Percentiles rank a stretch among this genome's conserved stretches.
Evolutionary conservation across 2,888 invertebrate species (phyloP).

Genomic region (Eurois occulta): DNA sequence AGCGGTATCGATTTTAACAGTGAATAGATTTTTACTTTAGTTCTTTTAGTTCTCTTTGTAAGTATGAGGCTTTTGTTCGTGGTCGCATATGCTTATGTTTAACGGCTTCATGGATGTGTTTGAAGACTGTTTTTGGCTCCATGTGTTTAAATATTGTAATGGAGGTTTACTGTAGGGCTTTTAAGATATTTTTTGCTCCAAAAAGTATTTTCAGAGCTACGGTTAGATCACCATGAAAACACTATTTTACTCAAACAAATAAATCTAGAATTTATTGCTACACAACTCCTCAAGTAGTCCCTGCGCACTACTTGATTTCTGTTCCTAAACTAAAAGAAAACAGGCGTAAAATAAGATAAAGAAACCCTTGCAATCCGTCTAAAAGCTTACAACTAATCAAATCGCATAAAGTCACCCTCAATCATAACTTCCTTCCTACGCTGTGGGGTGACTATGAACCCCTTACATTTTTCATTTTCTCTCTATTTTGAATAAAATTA

Average conservation of each 20-base stretch:
- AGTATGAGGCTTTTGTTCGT: conserved; percentile 48
- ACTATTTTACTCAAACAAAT: conserved; percentile 1
- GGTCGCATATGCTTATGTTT: conserved; percentile 11
- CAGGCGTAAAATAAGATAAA: conserved; percentile 44
- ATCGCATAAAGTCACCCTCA: conserved; percentile 79
- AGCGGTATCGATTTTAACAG: conserved; percentile 85
- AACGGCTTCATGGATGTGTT: not conserved
- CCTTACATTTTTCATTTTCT: conserved; percentile 74
- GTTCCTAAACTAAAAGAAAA: conserved; percentile 5
- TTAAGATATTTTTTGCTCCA: no score
- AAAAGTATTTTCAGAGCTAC: not conserved
- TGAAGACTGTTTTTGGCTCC: not conserved
- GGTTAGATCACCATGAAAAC: not conserved
- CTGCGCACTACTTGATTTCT: conserved; percentile 13
- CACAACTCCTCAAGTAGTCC: conserved; percentile 4
- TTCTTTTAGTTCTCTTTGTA: conserved; percentile 65
- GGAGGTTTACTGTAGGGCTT: not conserved
- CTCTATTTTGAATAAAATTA: conserved; percentile 78
- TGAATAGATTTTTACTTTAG: conserved; percentile 85
- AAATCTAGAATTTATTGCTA: conserved; percentile 16
- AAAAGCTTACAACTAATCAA: conserved; percentile 76
- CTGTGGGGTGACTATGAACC: conserved; percentile 67
- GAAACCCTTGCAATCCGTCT: conserved; percentile 67
- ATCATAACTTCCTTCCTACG: conserved; percentile 78
- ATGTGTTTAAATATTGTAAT: not conserved